Conservation (phyloP, 1,140 invertebrate genomes). For the Lamellibrachia luymesi region DNA sequence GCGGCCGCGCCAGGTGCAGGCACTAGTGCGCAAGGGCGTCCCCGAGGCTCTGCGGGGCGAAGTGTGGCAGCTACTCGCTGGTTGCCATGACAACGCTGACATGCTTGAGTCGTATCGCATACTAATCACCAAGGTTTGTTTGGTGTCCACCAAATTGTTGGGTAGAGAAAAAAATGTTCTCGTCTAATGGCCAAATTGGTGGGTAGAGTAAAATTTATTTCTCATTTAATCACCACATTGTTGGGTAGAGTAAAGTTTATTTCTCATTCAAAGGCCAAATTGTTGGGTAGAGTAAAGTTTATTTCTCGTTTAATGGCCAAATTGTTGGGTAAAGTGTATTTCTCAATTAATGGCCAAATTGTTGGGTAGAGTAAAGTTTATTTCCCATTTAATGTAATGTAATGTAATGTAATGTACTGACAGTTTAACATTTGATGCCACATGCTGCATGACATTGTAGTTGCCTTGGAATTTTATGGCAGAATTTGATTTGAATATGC, state of each 20-base stretch:
- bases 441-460: background rate
- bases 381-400: too few species aligned
- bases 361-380: too few species aligned
- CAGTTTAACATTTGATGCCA: background rate
- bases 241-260: background rate
- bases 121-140: constrained; percentile 80
- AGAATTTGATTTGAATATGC: too few species aligned
- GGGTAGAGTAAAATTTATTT: background rate
- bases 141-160: background rate
- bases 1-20: constrained; percentile 44
- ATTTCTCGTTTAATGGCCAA: background rate
- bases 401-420: too few species aligned
- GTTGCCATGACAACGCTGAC: constrained; percentile 78
- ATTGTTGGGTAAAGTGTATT: too few species aligned
- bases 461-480: too few species aligned
- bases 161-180: constrained; percentile 13
- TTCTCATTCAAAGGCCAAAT: background rate
- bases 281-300: constrained; percentile 16
- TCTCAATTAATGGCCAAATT: too few species aligned
- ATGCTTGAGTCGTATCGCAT: constrained; percentile 89
- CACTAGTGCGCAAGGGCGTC: constrained; percentile 74
- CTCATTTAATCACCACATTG: too few species aligned
- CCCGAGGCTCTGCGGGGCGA: constrained; percentile 94
- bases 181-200: too few species aligned
- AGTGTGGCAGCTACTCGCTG: constrained; percentile 93